Conservation (phyloP, 2,888 invertebrate species). For the Apantesis nais region DNA sequence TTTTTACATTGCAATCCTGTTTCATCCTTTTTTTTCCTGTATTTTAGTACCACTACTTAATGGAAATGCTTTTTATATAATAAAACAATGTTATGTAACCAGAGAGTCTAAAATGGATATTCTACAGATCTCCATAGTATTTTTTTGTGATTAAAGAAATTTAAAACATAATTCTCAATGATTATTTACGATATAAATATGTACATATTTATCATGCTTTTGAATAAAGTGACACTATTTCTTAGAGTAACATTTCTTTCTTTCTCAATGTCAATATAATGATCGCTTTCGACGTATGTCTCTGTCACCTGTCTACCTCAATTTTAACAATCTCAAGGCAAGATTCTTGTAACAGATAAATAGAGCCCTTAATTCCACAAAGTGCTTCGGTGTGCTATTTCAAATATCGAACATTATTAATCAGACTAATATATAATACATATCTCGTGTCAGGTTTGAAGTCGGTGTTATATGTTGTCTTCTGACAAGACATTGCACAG, state of each 20-base stretch:
- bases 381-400: not conserved
- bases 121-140: too few species aligned
- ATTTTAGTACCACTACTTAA: not conserved
- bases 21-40: not conserved
- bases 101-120: too few species aligned
- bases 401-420: not conserved
- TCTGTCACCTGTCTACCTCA: not conserved
- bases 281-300: not conserved
- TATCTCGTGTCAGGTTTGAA: not conserved
- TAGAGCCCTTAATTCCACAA: not conserved
- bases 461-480: not conserved
- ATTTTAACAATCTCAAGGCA: not conserved
- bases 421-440: not conserved
- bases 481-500: not conserved
- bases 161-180: not conserved
- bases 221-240: not conserved
- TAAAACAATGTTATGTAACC: too few species aligned
- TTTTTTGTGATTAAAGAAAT: not conserved
- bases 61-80: not conserved
- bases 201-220: not conserved
- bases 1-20: not conserved
- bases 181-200: too few species aligned
- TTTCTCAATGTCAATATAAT: not conserved
- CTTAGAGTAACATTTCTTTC: not conserved
- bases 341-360: conserved; percentile 4